Conservation (phyloP, 2,113 vertebrate species). For the Sprattus sprattus region DNA sequence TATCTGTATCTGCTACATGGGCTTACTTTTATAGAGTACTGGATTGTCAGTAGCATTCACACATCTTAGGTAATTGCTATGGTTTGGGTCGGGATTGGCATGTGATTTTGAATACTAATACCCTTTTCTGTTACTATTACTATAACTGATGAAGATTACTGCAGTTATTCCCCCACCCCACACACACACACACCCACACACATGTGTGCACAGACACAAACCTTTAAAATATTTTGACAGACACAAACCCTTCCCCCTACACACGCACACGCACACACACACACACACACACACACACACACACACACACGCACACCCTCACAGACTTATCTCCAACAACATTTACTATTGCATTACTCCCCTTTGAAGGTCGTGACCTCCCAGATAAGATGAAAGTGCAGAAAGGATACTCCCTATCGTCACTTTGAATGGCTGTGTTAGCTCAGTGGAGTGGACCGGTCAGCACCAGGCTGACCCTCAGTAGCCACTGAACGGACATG, state of each 20-base stretch:
- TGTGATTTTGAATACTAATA: background rate
- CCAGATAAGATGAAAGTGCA: background rate
- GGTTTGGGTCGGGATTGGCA: too few species aligned
- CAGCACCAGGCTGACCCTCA: background rate
- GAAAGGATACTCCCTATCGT: background rate
- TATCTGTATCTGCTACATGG: background rate
- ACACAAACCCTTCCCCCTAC: too few species aligned
- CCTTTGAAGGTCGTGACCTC: background rate
- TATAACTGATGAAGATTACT: too few species aligned
- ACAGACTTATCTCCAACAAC: background rate
- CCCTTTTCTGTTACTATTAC: background rate
- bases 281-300: background rate
- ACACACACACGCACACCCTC: background rate
- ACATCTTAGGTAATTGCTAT: background rate
- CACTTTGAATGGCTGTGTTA: background rate
- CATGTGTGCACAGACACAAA: conserved; percentile 47
- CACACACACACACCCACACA: conserved; percentile 32
- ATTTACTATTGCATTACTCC: background rate
- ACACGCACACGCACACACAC: too few species aligned
- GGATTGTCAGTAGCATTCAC: background rate
- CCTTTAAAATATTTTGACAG: too few species aligned
- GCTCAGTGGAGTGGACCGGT: background rate
- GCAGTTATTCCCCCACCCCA: background rate
- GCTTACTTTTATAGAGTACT: background rate
- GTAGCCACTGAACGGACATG: background rate